phyloP scores from a whole-genome alignment of 1,140 invertebrate genomes.

The Branchinecta lindahli region DNA sequence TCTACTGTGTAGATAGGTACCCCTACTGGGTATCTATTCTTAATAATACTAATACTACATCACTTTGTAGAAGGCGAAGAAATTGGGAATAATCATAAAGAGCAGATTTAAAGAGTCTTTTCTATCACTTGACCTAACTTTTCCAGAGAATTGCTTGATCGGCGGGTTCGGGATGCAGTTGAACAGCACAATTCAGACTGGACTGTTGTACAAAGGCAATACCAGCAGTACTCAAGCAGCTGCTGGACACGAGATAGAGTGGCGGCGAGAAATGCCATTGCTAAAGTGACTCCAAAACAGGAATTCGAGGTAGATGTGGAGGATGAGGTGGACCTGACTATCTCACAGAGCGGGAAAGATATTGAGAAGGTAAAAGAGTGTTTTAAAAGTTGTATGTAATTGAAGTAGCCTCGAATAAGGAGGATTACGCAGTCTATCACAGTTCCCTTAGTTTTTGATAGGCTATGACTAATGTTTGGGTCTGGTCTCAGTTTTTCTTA shows the following conservation, averaged over 20 bases:
- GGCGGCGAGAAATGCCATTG: constrained; percentile 39
- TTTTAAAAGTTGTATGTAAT: too few species aligned
- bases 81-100: too few species aligned
- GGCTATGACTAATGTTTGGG: too few species aligned
- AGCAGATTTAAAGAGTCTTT: too few species aligned
- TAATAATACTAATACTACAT: too few species aligned
- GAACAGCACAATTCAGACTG: constrained; percentile 72
- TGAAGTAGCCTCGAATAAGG: too few species aligned
- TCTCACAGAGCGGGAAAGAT: background rate
- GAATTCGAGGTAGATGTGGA: constrained; percentile 50
- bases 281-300: constrained; percentile 44
- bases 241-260: constrained; percentile 39
- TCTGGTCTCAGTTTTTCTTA: too few species aligned
- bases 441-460: too few species aligned
- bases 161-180: constrained; percentile 72
- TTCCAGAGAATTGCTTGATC: constrained; percentile 50
- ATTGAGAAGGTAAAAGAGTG: background rate
- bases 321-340: constrained; percentile 15
- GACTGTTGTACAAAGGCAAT: constrained; percentile 57
- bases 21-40: too few species aligned
- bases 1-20: too few species aligned
- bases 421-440: too few species aligned
- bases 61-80: too few species aligned
- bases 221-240: constrained; percentile 52
- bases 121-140: constrained; percentile 20